phyloP scores from a whole-genome alignment of 2,888 invertebrate genomes.

The Dysmachus trigonus region DNA sequence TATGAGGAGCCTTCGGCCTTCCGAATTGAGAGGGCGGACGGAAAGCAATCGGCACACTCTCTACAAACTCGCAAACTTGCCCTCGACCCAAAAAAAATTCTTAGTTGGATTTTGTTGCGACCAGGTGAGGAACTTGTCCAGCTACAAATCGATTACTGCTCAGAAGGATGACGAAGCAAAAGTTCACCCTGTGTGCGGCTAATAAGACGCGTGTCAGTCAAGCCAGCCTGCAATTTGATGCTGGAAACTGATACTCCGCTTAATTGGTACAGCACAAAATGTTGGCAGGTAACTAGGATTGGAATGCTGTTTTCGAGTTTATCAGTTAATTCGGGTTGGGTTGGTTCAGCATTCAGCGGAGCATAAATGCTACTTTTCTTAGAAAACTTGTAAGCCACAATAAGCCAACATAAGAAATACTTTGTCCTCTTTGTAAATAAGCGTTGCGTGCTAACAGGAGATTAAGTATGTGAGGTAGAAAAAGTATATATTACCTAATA shows the following conservation, averaged over 20 bases:
- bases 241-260: neutral
- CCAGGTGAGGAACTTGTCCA: neutral
- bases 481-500: neutral
- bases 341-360: neutral
- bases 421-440: too few relatives aligned
- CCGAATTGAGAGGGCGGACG: neutral
- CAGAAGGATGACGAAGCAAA: neutral
- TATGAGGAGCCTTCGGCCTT: slow-evolving; percentile 8
- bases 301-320: neutral
- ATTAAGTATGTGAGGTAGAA: neutral
- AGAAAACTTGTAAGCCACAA: neutral
- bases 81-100: slow-evolving; percentile 6
- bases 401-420: neutral
- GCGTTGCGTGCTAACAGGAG: neutral
- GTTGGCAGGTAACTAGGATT: neutral
- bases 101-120: neutral
- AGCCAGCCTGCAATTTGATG: neutral
- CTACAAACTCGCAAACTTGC: neutral
- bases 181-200: neutral
- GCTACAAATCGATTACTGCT: neutral
- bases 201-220: neutral
- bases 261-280: neutral
- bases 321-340: neutral
- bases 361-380: neutral
- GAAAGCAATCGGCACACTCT: neutral